These are phyloP conservation scores for Cochlearius cochlearius DNA, from an alignment of 2,113 vertebrate species.

Conservation along the genomic window DNA sequence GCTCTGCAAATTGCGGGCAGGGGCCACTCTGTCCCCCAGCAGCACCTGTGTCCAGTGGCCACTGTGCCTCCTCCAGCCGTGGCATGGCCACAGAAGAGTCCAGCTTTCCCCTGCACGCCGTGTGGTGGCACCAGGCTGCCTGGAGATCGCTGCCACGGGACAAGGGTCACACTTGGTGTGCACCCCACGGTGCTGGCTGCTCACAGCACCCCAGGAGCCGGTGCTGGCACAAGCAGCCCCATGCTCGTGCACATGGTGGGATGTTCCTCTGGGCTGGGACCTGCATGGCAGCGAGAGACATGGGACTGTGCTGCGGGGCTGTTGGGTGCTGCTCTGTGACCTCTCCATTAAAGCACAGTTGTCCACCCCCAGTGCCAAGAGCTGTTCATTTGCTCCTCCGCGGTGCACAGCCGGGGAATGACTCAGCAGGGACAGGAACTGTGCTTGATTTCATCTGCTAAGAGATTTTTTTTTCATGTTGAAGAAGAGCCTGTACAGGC, in stretches of 20 bases:
- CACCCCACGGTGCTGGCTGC: background rate
- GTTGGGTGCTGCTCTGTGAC: background rate
- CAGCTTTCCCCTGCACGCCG: rapidly evolving
- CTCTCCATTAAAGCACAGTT: conserved; percentile 19
- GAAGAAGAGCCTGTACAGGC: background rate
- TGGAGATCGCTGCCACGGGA: background rate
- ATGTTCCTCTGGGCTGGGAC: background rate
- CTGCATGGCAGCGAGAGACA: background rate
- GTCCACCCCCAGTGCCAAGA: background rate
- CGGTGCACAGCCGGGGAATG: rapidly evolving
- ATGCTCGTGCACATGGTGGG: rapidly evolving
- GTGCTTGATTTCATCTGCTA: background rate
- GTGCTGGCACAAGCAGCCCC: background rate
- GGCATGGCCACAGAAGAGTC: rapidly evolving
- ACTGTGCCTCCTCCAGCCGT: background rate
- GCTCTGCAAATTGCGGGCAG: background rate
- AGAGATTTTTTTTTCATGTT: background rate
- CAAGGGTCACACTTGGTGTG: rapidly evolving
- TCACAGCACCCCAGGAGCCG: background rate
- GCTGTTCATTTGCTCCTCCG: background rate
- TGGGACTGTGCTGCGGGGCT: rapidly evolving
- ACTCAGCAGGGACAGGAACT: background rate
- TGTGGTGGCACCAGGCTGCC: background rate
- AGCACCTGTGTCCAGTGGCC: background rate
- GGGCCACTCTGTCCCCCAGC: rapidly evolving